These are phyloP conservation scores for Apis dorsata DNA, from an alignment of 1,140 invertebrate species.

Conservation along the genomic window DNA sequence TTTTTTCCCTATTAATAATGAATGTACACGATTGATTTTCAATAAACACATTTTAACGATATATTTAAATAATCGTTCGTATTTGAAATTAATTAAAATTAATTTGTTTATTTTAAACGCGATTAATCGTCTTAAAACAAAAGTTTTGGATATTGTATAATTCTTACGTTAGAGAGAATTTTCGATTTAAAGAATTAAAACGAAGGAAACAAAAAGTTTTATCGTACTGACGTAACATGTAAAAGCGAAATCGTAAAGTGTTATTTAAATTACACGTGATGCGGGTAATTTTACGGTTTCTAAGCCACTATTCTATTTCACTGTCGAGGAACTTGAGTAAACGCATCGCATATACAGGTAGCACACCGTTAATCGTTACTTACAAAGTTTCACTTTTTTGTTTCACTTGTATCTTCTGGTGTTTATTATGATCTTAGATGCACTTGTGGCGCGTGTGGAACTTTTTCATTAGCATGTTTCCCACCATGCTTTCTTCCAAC, in stretches of 20 bases:
- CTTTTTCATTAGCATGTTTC: slow-evolving; percentile 3
- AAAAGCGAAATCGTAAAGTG: neutral
- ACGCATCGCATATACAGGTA: slow-evolving; percentile 5
- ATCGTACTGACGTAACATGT: neutral
- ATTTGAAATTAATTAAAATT: too few species aligned
- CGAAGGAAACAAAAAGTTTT: too few species aligned
- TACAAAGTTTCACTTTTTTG: slow-evolving; percentile 56
- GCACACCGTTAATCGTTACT: slow-evolving; percentile 45
- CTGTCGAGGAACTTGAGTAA: slow-evolving; percentile 19
- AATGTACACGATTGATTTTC: neutral
- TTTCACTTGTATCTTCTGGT: neutral
- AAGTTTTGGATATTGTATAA: neutral
- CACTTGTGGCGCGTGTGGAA: neutral
- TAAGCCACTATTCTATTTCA: slow-evolving; percentile 6
- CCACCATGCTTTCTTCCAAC: neutral
- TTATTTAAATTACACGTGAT: neutral
- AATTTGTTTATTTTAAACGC: too few species aligned
- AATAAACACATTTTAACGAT: too few species aligned
- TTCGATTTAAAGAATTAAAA: neutral
- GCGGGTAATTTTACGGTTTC: slow-evolving; percentile 41
- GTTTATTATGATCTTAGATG: slow-evolving; percentile 12
- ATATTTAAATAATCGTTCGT: too few species aligned
- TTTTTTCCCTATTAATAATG: neutral
- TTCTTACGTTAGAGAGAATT: neutral
- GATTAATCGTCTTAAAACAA: neutral